phyloP scores from a whole-genome alignment of 2,888 invertebrate genomes.

The Acanthosepion esculentum region DNA sequence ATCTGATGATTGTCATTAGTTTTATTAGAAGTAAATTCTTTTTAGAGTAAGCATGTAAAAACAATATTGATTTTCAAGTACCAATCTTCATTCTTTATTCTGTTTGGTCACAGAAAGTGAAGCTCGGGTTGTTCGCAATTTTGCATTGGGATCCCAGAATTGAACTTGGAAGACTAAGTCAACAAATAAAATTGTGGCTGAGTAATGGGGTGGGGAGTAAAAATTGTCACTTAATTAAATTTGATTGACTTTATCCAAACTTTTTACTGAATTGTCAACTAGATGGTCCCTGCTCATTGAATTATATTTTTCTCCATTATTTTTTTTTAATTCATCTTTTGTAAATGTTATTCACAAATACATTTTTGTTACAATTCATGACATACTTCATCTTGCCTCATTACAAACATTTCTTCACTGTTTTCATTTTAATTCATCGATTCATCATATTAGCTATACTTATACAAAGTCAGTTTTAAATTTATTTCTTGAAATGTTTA shows the following conservation, averaged over 20 bases:
- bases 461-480: not conserved
- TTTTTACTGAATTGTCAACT: constrained; percentile 11
- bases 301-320: not conserved
- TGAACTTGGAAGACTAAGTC: not conserved
- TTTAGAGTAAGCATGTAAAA: not conserved
- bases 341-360: not conserved
- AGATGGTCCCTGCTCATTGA: not conserved
- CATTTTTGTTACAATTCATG: not conserved
- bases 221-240: constrained; percentile 16
- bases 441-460: not conserved
- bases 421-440: not conserved
- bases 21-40: not conserved
- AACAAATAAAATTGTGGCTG: constrained; percentile 3
- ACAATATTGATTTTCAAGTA: not conserved
- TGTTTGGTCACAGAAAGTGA: not conserved
- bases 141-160: not conserved
- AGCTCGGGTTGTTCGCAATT: constrained; percentile 22
- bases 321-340: not conserved
- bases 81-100: not conserved
- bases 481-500: not conserved
- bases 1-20: not conserved
- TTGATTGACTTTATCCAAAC: not conserved
- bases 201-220: not conserved
- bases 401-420: not conserved
- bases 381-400: not conserved